Evolutionary conservation across 1,140 invertebrate genomes (phyloP).

Genomic region (Bombus waltoni): DNA sequence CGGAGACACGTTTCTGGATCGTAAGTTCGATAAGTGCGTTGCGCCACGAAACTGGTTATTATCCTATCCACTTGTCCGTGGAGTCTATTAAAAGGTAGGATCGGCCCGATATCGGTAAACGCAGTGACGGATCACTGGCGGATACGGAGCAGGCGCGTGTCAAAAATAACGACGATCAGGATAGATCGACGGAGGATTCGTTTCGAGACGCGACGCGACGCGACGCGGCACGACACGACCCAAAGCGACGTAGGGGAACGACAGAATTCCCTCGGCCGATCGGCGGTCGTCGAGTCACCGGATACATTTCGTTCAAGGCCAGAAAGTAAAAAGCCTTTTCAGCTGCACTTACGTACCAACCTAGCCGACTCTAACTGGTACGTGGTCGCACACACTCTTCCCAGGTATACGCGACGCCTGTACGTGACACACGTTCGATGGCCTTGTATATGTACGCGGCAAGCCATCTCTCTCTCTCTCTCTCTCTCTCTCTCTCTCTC

Average conservation of each 20-base stretch:
- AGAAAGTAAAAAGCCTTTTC: slow-evolving; percentile 82
- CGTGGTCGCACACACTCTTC: slow-evolving; percentile 62
- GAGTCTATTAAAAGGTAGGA: slow-evolving; percentile 45
- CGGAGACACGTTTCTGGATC: slow-evolving; percentile 22
- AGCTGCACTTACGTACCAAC: slow-evolving; percentile 75
- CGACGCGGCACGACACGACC: too few relatives aligned
- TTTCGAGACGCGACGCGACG: not conserved
- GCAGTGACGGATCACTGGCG: not conserved
- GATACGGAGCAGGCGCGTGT: slow-evolving; percentile 9
- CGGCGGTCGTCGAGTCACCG: slow-evolving; percentile 73
- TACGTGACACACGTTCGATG: slow-evolving; percentile 15
- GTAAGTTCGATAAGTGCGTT: slow-evolving; percentile 13
- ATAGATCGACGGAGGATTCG: slow-evolving; percentile 30
- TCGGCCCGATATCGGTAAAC: slow-evolving; percentile 4
- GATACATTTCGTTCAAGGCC: slow-evolving; percentile 82
- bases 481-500: slow-evolving; percentile 15
- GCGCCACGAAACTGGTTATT: slow-evolving; percentile 37
- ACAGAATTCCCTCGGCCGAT: slow-evolving; percentile 56
- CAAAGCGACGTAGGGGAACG: slow-evolving; percentile 20
- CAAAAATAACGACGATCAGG: slow-evolving; percentile 50
- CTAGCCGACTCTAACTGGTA: slow-evolving; percentile 67
- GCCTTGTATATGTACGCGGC: slow-evolving; percentile 38
- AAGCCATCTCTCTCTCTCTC: slow-evolving; percentile 46
- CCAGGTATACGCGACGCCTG: slow-evolving; percentile 61
- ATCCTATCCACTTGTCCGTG: slow-evolving; percentile 28